phyloP scores from a whole-genome alignment of 2,113 vertebrate species.

The Neotoma lepida region DNA sequence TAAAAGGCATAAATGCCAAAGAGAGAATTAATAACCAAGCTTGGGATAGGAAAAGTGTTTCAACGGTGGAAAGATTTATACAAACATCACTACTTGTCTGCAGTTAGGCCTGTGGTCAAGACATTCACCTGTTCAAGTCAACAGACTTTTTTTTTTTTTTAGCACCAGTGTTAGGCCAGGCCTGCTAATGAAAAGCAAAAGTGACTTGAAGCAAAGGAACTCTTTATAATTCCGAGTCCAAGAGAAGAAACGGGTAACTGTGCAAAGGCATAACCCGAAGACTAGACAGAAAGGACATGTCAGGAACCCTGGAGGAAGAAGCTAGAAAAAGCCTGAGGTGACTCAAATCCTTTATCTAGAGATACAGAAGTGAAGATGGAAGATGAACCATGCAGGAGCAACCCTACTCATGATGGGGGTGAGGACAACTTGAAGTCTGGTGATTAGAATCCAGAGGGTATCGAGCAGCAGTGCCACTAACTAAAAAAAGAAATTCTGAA shows the following conservation, averaged over 20 bases:
- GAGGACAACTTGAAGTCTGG: background rate
- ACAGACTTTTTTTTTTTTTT: background rate
- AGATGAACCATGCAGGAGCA: background rate
- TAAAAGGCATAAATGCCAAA: constrained; percentile 20
- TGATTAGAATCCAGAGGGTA: background rate
- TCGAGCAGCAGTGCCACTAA: background rate
- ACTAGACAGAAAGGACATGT: background rate
- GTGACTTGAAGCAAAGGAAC: background rate
- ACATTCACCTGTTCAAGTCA: constrained; percentile 26
- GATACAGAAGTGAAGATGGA: background rate
- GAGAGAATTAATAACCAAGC: background rate
- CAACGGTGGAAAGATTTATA: background rate
- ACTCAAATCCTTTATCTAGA: background rate
- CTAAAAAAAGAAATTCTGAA: background rate
- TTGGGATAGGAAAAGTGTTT: constrained; percentile 3
- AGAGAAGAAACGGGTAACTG: background rate
- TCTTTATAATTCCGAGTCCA: background rate
- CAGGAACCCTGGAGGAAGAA: background rate
- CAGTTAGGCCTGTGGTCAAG: background rate
- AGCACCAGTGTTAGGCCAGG: background rate
- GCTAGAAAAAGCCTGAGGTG: background rate
- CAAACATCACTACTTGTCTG: background rate
- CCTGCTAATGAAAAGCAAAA: background rate
- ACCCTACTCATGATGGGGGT: background rate
- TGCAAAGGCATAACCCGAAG: background rate